Percentiles rank a stretch among this genome's conserved stretches.
These are phyloP conservation scores for Gymnocheta viridis DNA, from an alignment of 2,888 invertebrate genomes.

Conservation along the genomic window DNA sequence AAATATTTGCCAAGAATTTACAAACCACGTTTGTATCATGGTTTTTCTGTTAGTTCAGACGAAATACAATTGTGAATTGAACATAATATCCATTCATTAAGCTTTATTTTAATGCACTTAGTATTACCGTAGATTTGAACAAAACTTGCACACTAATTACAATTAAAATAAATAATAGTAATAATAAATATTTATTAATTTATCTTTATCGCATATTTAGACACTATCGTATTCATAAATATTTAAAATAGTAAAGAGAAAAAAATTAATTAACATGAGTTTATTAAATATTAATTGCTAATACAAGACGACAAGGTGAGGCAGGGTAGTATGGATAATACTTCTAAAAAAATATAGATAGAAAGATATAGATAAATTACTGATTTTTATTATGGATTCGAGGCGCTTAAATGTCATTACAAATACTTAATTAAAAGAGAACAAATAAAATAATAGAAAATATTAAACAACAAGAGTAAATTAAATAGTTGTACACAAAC, in stretches of 20 bases:
- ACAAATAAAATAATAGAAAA: not conserved
- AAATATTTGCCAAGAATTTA: not conserved
- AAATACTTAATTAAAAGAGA: conserved; percentile 36
- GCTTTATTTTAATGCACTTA: conserved; percentile 10
- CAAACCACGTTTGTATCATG: not conserved
- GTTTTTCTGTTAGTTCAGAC: not conserved
- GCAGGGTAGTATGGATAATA: not conserved
- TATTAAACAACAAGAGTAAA: not conserved
- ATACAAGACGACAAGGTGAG: conserved; percentile 10
- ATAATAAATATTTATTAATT: conserved; percentile 52
- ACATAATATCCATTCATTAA: not conserved
- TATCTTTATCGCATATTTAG: conserved; percentile 35
- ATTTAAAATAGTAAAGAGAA: conserved; percentile 20
- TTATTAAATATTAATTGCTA: conserved; percentile 26
- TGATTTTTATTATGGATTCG: conserved; percentile 29
- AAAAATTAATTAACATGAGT: conserved; percentile 41
- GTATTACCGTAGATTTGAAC: not conserved
- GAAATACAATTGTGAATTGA: not conserved
- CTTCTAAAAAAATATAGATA: not conserved
- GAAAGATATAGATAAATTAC: conserved; percentile 27
- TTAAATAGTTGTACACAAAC: conserved; percentile 6
- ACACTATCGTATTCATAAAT: conserved; percentile 19
- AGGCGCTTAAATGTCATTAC: conserved; percentile 9
- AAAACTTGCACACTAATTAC: not conserved
- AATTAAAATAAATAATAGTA: conserved; percentile 9